These are phyloP conservation scores for Harpalus rubripes DNA, from an alignment of 2,888 invertebrate species.

Conservation along the genomic window DNA sequence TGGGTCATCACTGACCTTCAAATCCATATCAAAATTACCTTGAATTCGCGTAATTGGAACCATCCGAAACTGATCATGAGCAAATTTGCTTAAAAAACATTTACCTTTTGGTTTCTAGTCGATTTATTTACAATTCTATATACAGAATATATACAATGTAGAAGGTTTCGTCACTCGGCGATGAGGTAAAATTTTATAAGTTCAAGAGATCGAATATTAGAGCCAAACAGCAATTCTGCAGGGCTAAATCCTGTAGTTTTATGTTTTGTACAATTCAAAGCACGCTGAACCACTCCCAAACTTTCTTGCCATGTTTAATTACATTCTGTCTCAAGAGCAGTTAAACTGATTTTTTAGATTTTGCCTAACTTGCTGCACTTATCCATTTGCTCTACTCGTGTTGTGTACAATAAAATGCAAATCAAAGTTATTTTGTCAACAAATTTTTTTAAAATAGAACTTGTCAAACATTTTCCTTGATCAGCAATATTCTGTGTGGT, in stretches of 20 bases:
- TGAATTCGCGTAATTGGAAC: too few species aligned
- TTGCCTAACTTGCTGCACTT: constrained; percentile 54
- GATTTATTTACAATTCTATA: too few species aligned
- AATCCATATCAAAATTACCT: too few species aligned
- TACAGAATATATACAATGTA: too few species aligned
- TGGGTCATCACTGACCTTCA: too few species aligned
- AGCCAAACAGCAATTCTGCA: constrained; percentile 54
- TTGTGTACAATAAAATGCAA: constrained; percentile 51
- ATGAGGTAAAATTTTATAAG: too few species aligned
- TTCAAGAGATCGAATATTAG: too few species aligned
- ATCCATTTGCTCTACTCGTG: constrained; percentile 43
- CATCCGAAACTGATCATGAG: too few species aligned
- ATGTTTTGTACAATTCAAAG: constrained; percentile 50
- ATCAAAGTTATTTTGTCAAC: constrained; percentile 29
- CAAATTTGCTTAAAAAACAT: too few species aligned
- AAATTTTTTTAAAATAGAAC: constrained; percentile 28
- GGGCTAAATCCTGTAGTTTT: constrained; percentile 57
- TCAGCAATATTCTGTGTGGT: not conserved
- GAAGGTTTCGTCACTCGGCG: too few species aligned
- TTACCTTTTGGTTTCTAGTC: too few species aligned
- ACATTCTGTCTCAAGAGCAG: constrained; percentile 44
- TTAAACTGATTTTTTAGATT: constrained; percentile 46
- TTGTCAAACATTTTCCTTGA: not conserved
- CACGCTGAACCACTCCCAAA: constrained; percentile 1
- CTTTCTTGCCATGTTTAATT: constrained; percentile 36